These are phyloP conservation scores for Gyps fulvus DNA, from an alignment of 2,113 vertebrate genomes.

Conservation along the genomic window DNA sequence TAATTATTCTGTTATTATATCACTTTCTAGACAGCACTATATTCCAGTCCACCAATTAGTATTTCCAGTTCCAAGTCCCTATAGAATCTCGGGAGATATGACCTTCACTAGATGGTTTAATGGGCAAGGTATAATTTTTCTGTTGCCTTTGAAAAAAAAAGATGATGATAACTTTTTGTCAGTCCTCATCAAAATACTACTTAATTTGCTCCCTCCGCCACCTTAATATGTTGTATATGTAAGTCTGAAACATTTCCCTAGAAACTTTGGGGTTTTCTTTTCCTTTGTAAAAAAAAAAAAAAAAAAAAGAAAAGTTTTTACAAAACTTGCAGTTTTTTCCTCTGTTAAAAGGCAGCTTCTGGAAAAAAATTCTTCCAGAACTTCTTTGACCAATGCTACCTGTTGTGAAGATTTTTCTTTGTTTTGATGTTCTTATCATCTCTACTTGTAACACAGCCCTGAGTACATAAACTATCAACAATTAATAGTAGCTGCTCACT, in stretches of 20 bases:
- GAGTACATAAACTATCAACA: neutral
- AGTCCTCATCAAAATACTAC: neutral
- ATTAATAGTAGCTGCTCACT: neutral
- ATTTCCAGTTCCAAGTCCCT: neutral
- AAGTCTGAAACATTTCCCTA: neutral
- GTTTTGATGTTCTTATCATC: neutral
- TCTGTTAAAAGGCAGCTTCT: neutral
- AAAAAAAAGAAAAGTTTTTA: neutral
- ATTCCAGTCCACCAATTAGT: neutral
- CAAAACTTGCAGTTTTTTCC: neutral
- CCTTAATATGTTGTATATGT: neutral
- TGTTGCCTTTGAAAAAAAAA: neutral
- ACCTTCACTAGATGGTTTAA: neutral
- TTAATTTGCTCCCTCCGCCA: accelerated
- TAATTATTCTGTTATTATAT: neutral
- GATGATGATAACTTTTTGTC: neutral
- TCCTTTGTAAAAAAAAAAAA: neutral
- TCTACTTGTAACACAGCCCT: neutral
- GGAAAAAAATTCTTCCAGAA: neutral
- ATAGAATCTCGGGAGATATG: neutral
- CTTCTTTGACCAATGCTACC: neutral
- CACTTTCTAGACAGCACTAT: neutral
- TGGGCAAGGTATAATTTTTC: neutral
- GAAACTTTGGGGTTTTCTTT: neutral
- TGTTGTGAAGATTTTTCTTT: neutral